A percentile compares a stretch with the other conserved stretches of the same genome.
Evolutionary conservation across 2,113 vertebrate species (phyloP).

Genomic region (Gadus chalcogrammus): DNA sequence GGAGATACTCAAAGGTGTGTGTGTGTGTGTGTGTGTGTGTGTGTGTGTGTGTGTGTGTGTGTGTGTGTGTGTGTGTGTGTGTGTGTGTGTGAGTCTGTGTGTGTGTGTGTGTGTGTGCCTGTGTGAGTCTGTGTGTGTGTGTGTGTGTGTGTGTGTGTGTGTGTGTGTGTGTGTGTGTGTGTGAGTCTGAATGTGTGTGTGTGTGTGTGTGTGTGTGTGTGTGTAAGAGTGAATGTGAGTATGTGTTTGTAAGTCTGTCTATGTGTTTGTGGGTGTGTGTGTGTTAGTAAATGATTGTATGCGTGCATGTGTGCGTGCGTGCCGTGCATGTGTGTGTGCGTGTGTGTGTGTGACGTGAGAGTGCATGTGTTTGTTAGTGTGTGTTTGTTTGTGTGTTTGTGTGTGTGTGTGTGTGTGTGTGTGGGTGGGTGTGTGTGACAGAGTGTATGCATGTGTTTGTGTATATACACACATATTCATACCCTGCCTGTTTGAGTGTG

Average conservation of each 20-base stretch:
- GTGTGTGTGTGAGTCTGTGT: no score
- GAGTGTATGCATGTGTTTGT: no score
- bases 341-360: neutral
- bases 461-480: no score
- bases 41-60: neutral
- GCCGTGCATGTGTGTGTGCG: neutral
- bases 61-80: neutral
- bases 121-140: neutral
- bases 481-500: neutral
- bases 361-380: no score
- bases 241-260: neutral
- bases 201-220: neutral
- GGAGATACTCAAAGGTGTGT: slow-evolving; percentile 88
- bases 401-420: neutral
- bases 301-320: no score
- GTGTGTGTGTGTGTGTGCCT: no score
- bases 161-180: no score
- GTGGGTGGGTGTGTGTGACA: no score
- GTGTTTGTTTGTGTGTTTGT: slow-evolving; percentile 53
- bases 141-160: neutral
- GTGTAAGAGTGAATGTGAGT: neutral
- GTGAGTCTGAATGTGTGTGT: slow-evolving; percentile 53
- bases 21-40: neutral
- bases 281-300: no score
- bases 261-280: no score